Evolutionary conservation across 2,888 invertebrate genomes (phyloP).

Genomic region (Synanthedon myopaeformis): DNA sequence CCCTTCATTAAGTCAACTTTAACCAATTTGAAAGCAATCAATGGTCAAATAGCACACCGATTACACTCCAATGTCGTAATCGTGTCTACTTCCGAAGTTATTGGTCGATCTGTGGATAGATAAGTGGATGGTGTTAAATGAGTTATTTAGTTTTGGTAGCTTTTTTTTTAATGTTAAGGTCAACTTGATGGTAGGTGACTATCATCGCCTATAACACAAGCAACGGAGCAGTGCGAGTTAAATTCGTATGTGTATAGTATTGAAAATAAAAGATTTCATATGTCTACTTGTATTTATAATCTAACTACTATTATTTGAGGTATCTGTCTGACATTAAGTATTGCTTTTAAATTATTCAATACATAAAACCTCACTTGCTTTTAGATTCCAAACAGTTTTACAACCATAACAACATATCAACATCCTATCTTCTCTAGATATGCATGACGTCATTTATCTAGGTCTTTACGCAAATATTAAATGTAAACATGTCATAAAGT

Average conservation of each 20-base stretch:
- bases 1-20: constrained; percentile 29
- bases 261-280: too few relatives aligned
- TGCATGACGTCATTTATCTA: not conserved
- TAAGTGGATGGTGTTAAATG: constrained; percentile 53
- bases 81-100: constrained; percentile 36
- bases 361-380: too few relatives aligned
- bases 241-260: too few relatives aligned
- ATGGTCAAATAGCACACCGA: constrained; percentile 15
- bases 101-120: constrained; percentile 18
- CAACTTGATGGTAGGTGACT: too few relatives aligned
- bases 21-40: constrained; percentile 27
- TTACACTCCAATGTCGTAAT: constrained; percentile 39
- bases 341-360: too few relatives aligned
- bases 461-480: not conserved
- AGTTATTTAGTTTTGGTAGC: constrained; percentile 31
- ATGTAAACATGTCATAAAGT: not conserved
- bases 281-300: too few relatives aligned
- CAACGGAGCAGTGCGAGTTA: constrained; percentile 8
- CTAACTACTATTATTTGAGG: too few relatives aligned
- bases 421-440: not conserved
- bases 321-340: too few relatives aligned
- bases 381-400: too few relatives aligned
- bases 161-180: too few relatives aligned
- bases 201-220: constrained; percentile 4
- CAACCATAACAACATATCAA: too few relatives aligned